These are phyloP conservation scores for Leucophenga maculata DNA, from an alignment of 2,888 invertebrate species.

Conservation along the genomic window DNA sequence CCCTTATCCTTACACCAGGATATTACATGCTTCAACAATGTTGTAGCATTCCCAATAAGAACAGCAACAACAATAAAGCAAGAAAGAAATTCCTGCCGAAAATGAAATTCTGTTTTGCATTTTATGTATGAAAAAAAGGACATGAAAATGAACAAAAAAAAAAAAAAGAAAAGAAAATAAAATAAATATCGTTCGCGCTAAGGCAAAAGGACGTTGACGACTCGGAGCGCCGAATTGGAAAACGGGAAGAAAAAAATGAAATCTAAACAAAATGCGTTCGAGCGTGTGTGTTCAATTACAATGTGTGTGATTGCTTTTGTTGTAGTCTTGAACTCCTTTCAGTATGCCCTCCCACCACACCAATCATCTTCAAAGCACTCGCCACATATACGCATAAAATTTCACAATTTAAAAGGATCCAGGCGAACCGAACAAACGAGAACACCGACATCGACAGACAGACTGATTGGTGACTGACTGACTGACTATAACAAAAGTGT, in stretches of 20 bases:
- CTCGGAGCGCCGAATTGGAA: constrained; percentile 35
- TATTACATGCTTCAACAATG: constrained; percentile 67
- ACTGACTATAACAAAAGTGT: too few relatives aligned
- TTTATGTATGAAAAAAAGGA: constrained; percentile 55
- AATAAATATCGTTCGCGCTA: constrained; percentile 44
- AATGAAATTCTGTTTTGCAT: constrained; percentile 66
- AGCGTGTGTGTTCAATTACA: constrained; percentile 67
- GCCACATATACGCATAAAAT: constrained; percentile 35
- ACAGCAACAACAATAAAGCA: constrained; percentile 27
- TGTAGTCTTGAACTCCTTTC: constrained; percentile 9
- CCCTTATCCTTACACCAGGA: constrained; percentile 61
- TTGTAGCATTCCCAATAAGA: constrained; percentile 66
- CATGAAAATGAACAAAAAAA: constrained; percentile 27
- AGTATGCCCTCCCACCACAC: too few relatives aligned
- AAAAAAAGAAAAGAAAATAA: constrained; percentile 25
- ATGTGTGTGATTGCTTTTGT: constrained; percentile 63
- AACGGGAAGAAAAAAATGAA: constrained; percentile 50
- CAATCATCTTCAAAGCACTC: constrained; percentile 1
- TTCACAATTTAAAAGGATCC: background rate
- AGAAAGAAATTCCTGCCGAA: constrained; percentile 59
- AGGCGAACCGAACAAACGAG: constrained; percentile 34
- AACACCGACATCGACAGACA: background rate
- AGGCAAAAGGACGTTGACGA: constrained; percentile 31
- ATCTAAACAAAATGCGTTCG: constrained; percentile 66
- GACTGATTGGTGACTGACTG: too few relatives aligned